phyloP scores from a whole-genome alignment of 2,888 invertebrate genomes.

The Leucozona laternaria region DNA sequence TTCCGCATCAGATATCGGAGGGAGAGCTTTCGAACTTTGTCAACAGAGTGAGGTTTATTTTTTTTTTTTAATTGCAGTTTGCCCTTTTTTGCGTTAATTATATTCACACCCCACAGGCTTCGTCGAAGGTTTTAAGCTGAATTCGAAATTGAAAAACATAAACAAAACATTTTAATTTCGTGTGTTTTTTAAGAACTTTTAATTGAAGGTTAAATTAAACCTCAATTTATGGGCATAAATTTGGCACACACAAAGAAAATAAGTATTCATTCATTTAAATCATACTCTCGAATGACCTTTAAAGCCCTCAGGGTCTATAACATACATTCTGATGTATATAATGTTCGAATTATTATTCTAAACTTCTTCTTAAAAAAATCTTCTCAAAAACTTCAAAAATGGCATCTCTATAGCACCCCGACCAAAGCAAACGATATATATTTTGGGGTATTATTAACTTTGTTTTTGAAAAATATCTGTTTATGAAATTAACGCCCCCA shows the following conservation, averaged over 20 bases:
- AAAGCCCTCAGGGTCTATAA: not conserved
- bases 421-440: no score
- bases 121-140: no score
- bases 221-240: not conserved
- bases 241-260: not conserved
- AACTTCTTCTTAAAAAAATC: not conserved
- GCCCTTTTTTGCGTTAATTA: no score
- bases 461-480: constrained; percentile 20
- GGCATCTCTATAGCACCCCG: not conserved
- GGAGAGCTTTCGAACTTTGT: no score
- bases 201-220: not conserved
- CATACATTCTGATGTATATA: not conserved
- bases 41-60: no score
- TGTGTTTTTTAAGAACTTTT: no score
- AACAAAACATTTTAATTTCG: no score
- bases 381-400: not conserved
- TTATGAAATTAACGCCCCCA: constrained; percentile 39
- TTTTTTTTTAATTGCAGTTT: no score
- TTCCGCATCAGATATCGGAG: no score
- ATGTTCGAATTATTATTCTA: not conserved
- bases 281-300: not conserved
- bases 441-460: not conserved
- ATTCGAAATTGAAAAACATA: no score
- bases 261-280: not conserved
- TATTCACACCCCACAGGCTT: no score